Conservation (phyloP, 2,113 vertebrate genomes). For the Apodemus sylvaticus region DNA sequence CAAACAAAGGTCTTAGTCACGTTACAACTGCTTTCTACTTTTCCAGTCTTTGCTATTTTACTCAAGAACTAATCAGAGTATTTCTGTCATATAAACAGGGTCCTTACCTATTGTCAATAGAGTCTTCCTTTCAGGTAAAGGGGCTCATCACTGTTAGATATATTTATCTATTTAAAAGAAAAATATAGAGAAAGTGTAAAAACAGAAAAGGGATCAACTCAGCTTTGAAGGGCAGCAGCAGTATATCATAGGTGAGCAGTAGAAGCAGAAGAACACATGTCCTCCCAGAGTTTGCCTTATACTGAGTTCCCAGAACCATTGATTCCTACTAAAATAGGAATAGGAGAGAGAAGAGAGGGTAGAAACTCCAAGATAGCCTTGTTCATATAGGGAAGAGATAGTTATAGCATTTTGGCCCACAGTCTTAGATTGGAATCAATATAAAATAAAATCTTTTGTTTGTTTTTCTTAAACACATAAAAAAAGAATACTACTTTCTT, state of each 20-base stretch:
- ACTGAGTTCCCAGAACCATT: not conserved
- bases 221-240: not conserved
- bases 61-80: not conserved
- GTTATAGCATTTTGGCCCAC: not conserved
- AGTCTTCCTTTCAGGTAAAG: not conserved
- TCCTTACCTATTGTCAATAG: not conserved
- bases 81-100: not conserved
- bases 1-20: not conserved
- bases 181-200: not conserved
- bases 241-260: no score
- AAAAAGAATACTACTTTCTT: not conserved
- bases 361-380: not conserved
- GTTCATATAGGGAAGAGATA: not conserved
- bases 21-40: not conserved
- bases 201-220: not conserved
- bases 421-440: not conserved
- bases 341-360: not conserved
- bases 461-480: not conserved
- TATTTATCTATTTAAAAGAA: not conserved
- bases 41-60: constrained; percentile 16
- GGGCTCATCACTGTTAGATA: constrained; percentile 54
- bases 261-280: not conserved
- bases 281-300: not conserved
- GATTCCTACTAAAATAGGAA: constrained; percentile 5
- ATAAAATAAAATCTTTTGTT: not conserved